Base-by-base conservation (phyloP, 2,797 vertebrate genomes). In the Gymnopithys bicolor region DNA sequence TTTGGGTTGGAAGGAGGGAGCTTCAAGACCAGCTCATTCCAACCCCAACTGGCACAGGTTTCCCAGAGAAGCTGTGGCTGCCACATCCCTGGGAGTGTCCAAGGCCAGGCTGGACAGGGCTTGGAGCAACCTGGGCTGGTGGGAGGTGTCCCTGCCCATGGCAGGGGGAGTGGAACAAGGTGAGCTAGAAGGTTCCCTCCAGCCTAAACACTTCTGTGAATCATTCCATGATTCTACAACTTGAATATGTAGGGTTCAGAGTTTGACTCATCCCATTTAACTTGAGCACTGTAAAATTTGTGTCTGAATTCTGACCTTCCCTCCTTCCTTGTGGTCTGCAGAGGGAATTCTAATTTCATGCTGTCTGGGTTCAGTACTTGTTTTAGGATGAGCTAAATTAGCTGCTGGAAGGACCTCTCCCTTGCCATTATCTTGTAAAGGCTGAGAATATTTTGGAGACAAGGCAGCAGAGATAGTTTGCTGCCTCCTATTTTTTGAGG, bases 401-500 rank as follows among this genome's bases (percentile, higher is more conserved):
- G 46, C 59, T 80, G 35, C 49, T 58, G 23, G 49, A 37, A 46
- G 39, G 45, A 67, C 7, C 11, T 17, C 9, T 62, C 27, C 19
- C 33, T 52, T 71, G 43, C 59, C 23, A 2, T 62, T 46, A 43
- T 74, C 30, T 56, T 46, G 28, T 30, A 46, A 71, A 53, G 58
- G 25, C 23, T 56, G 71, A 51, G 58, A 60, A 71, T 39, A 28
- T 46, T 48, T 53, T 28, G 8, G 23, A 52, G 48, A 30, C 33
- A 24, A 51, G 64, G 33, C 55, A 49, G 28, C 18, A 12, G 21
- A 25, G 19, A 13, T 21, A 5, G 17, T 75, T 52, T 39, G 14
- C 15, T 55, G n/a, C 21, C 22, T 75, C 7, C 0, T 32, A 10
- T 15, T n/a, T 87, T 84, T 3, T 0, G 15, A 8, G 1, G 5